A percentile compares a stretch with the other conserved stretches of the same genome.
Conservation (phyloP, 2,888 invertebrate species). For the Ectemnius cavifrons region DNA sequence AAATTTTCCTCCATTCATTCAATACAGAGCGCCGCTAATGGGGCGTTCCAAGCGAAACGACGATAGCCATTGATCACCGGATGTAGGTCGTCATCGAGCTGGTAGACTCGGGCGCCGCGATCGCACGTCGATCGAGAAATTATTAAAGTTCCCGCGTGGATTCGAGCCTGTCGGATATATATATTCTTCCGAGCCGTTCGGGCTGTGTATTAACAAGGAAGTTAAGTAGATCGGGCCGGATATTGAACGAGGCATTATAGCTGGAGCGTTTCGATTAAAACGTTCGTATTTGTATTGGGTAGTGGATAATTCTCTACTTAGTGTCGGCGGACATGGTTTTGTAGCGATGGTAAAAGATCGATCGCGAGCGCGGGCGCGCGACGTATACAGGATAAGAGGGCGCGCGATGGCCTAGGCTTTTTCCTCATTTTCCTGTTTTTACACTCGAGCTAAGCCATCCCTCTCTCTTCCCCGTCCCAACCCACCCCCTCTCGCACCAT, state of each 20-base stretch:
- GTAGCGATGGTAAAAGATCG: slow-evolving; percentile 32
- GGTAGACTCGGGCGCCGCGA: background rate
- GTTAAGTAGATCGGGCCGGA: background rate
- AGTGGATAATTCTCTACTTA: slow-evolving; percentile 1
- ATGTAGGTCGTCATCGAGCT: background rate
- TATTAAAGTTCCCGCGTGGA: background rate
- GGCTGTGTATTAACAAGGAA: background rate
- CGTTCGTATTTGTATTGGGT: background rate
- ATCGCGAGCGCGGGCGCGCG: slow-evolving; percentile 11
- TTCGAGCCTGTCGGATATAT: background rate
- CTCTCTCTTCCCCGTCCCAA: background rate
- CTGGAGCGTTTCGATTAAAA: background rate
- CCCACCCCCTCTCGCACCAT: too few species aligned
- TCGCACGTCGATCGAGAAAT: slow-evolving; percentile 2
- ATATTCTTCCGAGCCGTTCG: background rate
- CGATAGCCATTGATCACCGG: too few species aligned
- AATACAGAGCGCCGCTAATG: background rate
- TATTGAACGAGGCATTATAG: background rate
- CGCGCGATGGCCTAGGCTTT: slow-evolving; percentile 32
- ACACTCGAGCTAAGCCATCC: slow-evolving; percentile 33
- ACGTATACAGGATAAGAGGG: background rate
- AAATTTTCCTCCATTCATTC: slow-evolving; percentile 8
- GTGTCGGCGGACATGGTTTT: background rate
- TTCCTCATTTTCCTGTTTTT: slow-evolving; percentile 43
- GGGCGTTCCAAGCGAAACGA: too few species aligned